Conservation (phyloP, 2,797 vertebrate genomes). For the Arctocebus calabarensis region DNA sequence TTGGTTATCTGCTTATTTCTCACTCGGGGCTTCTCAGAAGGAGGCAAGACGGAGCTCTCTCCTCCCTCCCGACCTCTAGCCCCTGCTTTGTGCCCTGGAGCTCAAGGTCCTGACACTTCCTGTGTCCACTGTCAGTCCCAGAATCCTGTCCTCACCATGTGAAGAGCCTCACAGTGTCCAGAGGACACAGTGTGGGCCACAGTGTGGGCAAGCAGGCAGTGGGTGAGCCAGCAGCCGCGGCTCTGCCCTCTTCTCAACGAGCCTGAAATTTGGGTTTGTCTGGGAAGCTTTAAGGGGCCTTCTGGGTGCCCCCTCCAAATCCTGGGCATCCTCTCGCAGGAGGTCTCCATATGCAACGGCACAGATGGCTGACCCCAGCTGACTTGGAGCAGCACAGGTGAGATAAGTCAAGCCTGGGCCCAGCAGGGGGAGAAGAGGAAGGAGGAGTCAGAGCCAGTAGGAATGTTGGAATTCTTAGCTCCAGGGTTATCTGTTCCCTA, state of each 20-base stretch:
- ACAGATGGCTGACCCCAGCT: neutral
- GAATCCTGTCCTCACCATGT: neutral
- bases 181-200: neutral
- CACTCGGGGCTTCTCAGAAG: slow-evolving; percentile 2
- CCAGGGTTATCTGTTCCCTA: neutral
- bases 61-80: neutral
- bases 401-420: neutral
- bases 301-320: neutral
- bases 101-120: neutral
- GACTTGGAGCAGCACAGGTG: neutral
- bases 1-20: neutral
- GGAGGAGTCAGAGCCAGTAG: neutral
- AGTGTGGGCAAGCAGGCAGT: neutral
- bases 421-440: neutral
- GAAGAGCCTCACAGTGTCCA: neutral
- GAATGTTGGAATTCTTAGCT: neutral
- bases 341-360: neutral
- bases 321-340: neutral
- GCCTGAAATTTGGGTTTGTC: neutral
- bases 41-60: neutral
- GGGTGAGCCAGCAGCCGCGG: neutral
- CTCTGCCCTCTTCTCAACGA: neutral
- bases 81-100: neutral
- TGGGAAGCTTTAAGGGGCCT: neutral
- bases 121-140: neutral